Evolutionary conservation across 2,888 invertebrate genomes (phyloP).

Genomic region (Temnothorax ravouxi): DNA sequence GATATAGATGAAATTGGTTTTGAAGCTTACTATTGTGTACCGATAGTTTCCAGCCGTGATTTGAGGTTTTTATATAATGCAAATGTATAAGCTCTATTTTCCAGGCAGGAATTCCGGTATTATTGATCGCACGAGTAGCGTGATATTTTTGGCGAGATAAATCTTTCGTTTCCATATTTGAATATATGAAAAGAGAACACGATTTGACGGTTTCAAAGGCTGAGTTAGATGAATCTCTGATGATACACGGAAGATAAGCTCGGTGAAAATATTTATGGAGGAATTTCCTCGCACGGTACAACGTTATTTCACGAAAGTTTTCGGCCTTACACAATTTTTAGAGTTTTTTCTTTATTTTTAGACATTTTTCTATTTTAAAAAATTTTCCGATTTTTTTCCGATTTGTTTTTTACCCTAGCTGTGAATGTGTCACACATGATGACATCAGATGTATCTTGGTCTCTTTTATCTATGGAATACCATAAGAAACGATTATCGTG

Average conservation of each 20-base stretch:
- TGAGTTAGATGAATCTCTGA: neutral
- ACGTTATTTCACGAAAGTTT: neutral
- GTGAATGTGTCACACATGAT: neutral
- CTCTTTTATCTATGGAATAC: neutral
- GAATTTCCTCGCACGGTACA: too few species aligned
- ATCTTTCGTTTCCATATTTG: neutral
- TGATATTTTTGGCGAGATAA: neutral
- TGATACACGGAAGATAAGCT: neutral
- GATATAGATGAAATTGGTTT: neutral
- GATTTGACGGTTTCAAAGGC: slow-evolving; percentile 1
- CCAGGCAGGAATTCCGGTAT: neutral
- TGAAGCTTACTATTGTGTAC: neutral
- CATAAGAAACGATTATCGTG: neutral
- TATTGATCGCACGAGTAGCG: neutral
- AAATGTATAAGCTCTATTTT: neutral
- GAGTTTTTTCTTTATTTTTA: neutral
- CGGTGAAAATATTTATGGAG: neutral
- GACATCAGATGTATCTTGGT: neutral
- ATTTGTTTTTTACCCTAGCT: neutral
- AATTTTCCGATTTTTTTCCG: neutral
- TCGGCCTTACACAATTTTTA: neutral
- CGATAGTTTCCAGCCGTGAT: neutral
- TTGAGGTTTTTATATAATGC: neutral
- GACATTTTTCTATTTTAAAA: neutral
- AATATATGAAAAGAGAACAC: neutral